A percentile compares a stretch with the other conserved stretches of the same genome.
Conservation (phyloP, 2,888 invertebrate genomes). For the Coelinius sp. region DNA sequence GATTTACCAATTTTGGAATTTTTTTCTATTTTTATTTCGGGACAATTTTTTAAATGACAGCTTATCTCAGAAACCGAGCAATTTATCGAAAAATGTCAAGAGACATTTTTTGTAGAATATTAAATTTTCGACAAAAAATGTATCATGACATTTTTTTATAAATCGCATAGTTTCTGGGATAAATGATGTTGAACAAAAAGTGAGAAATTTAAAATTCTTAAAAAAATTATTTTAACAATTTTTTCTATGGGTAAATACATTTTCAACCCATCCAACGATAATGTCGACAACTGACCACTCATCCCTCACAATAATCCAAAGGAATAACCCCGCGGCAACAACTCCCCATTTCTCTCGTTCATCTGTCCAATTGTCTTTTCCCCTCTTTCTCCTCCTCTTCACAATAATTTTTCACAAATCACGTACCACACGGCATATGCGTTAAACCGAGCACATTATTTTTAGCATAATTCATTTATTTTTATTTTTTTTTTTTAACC, state of each 20-base stretch:
- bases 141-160: too few species aligned
- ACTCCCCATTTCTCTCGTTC: background rate
- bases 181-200: too few species aligned
- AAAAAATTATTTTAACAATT: background rate
- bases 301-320: conserved; percentile 28
- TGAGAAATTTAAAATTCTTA: too few species aligned
- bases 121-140: too few species aligned
- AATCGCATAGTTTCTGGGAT: too few species aligned
- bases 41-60: too few species aligned
- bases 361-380: too few species aligned
- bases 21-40: too few species aligned
- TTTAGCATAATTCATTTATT: conserved; percentile 26
- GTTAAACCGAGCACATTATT: conserved; percentile 33
- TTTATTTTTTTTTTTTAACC: conserved; percentile 8
- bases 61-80: too few species aligned
- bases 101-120: too few species aligned
- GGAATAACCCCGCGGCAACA: conserved; percentile 13
- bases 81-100: too few species aligned
- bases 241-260: background rate
- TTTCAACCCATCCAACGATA: conserved; percentile 10
- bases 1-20: too few species aligned
- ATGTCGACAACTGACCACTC: conserved; percentile 20
- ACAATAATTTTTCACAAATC: conserved; percentile 17
- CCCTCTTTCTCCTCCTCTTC: background rate
- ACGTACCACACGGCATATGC: conserved; percentile 13